Conservation (phyloP, 2,888 invertebrate genomes). For the Taphrorychus bicolor region DNA sequence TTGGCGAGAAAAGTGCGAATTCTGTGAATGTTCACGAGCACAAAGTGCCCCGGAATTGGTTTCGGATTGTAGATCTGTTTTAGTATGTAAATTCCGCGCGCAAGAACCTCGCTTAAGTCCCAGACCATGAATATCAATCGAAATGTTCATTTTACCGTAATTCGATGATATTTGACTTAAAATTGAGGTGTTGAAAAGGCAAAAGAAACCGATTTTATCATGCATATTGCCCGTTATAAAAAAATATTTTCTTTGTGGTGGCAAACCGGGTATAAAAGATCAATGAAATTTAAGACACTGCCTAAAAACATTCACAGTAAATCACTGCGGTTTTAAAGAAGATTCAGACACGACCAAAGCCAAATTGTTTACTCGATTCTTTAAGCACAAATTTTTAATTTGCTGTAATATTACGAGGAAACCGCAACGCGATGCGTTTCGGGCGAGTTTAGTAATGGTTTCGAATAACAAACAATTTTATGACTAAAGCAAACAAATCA, state of each 20-base stretch:
- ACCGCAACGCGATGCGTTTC: conserved; percentile 37
- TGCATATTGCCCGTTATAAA: neutral
- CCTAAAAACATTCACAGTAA: neutral
- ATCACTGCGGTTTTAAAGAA: conserved; percentile 4
- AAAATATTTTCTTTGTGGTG: neutral
- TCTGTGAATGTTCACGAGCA: conserved; percentile 30
- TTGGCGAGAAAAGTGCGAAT: conserved; percentile 35
- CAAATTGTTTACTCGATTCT: conserved; percentile 38
- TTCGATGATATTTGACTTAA: conserved; percentile 44
- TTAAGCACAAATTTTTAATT: conserved; percentile 37
- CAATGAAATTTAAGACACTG: neutral
- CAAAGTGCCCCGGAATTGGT: conserved; percentile 53
- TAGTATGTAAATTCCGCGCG: conserved; percentile 59
- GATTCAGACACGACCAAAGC: conserved; percentile 17
- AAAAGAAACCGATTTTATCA: conserved; percentile 7
- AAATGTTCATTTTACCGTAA: conserved; percentile 50
- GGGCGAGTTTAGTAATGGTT: conserved; percentile 36
- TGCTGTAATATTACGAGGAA: conserved; percentile 30
- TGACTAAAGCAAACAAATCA: conserved; percentile 42
- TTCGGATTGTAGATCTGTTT: conserved; percentile 56
- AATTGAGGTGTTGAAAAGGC: conserved; percentile 33
- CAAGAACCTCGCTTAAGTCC: conserved; percentile 58
- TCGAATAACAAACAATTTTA: conserved; percentile 41
- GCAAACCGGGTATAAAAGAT: neutral
- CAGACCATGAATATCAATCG: conserved; percentile 61